Conservation (phyloP, 1,140 invertebrate species). For the Trichonephila clavipes region DNA sequence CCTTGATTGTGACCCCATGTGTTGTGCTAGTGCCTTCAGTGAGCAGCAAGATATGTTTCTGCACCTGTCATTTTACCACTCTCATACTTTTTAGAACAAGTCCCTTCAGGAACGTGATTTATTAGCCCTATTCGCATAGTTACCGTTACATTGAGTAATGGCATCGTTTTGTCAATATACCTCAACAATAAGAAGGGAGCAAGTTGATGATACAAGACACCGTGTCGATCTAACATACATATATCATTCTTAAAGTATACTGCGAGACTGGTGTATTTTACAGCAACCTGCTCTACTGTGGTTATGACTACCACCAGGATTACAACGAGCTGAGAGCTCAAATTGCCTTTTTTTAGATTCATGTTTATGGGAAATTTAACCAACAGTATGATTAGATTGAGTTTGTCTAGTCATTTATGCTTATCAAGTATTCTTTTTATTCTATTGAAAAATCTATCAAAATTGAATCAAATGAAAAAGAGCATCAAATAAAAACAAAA, state of each 20-base stretch:
- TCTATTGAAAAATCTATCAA: no score
- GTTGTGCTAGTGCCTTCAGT: conserved; percentile 77
- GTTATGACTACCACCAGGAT: not conserved
- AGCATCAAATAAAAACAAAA: no score
- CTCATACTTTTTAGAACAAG: conserved; percentile 64
- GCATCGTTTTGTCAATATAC: conserved; percentile 42
- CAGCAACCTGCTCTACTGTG: conserved; percentile 44
- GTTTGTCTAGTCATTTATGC: conserved; percentile 18
- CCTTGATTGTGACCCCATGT: conserved; percentile 77
- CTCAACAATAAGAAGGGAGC: conserved; percentile 40
- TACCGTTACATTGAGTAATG: conserved; percentile 32
- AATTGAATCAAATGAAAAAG: no score
- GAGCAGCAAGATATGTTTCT: conserved; percentile 77
- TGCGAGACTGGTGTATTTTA: not conserved
- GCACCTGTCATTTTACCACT: conserved; percentile 75
- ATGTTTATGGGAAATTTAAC: not conserved
- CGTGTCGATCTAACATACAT: conserved; percentile 17
- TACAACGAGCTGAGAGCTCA: not conserved
- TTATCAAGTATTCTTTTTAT: not conserved
- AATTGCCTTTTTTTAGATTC: not conserved
- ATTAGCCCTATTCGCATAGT: conserved; percentile 63
- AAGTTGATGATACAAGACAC: conserved; percentile 25
- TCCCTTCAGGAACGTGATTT: conserved; percentile 55
- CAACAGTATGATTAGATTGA: not conserved
- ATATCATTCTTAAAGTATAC: conserved; percentile 56